A percentile compares a stretch with the other conserved stretches of the same genome.
These are phyloP conservation scores for Muscicapa adusta DNA, from an alignment of 2,113 vertebrate species.

Conservation along the genomic window DNA sequence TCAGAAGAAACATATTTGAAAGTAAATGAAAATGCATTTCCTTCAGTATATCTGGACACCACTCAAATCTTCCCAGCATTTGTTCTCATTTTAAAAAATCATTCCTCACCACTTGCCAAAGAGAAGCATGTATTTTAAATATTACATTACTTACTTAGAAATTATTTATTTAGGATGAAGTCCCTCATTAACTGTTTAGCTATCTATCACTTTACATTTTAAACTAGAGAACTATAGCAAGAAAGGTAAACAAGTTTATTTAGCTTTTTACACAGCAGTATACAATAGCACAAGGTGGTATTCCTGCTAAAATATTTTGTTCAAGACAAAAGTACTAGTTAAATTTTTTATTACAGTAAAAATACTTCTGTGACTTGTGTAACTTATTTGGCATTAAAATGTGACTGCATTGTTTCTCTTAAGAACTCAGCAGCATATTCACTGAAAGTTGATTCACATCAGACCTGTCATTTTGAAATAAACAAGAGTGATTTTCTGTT, in stretches of 20 bases:
- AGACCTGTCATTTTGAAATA: not conserved
- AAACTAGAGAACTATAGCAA: not conserved
- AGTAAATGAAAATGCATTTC: not conserved
- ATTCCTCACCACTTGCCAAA: not conserved
- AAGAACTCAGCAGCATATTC: not conserved
- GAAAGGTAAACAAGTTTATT: not conserved
- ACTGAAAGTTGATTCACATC: not conserved
- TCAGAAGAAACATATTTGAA: slow-evolving; percentile 19
- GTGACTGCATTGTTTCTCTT: not conserved
- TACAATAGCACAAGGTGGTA: not conserved
- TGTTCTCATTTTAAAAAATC: not conserved
- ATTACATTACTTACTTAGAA: not conserved
- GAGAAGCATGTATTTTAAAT: not conserved
- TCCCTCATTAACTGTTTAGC: not conserved
- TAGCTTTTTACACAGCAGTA: not conserved
- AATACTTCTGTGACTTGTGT: not conserved
- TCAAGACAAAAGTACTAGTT: not conserved
- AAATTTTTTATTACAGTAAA: not conserved
- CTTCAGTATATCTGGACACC: not conserved
- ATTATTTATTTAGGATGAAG: not conserved
- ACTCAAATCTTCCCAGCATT: not conserved
- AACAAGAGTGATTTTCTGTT: not conserved
- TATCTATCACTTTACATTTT: not conserved
- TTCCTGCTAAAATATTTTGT: not conserved
- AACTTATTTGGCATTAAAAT: slow-evolving; percentile 1